A percentile compares a stretch with the other conserved stretches of the same genome.
These are phyloP conservation scores for Coregonus sp. DNA, from an alignment of 2,797 vertebrate genomes.

Conservation along the genomic window DNA sequence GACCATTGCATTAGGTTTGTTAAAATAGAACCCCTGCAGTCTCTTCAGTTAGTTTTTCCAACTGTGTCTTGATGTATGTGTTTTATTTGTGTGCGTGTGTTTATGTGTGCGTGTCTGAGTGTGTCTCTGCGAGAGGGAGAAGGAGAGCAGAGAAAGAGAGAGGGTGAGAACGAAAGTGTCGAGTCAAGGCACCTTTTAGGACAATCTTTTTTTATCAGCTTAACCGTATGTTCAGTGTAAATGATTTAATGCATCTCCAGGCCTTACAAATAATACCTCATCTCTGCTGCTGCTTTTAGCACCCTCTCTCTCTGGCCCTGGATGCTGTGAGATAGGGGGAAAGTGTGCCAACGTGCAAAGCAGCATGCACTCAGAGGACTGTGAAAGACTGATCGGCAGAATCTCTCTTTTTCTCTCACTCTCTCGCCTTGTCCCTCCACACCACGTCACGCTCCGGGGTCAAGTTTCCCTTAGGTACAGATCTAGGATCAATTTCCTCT, in stretches of 20 bases:
- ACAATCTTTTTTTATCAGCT: conserved; percentile 54
- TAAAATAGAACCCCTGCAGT: no score
- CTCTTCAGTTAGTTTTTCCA: no score
- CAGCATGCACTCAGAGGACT: conserved; percentile 45
- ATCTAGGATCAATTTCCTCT: not conserved
- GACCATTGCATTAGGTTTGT: no score
- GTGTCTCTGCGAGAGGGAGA: no score
- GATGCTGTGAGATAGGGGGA: conserved; percentile 24
- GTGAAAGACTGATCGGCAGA: conserved; percentile 32
- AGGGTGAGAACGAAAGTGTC: conserved; percentile 7
- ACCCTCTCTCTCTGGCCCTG: conserved; percentile 10
- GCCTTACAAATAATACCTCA: conserved; percentile 48
- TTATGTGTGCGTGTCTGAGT: no score
- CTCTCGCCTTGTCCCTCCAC: not conserved
- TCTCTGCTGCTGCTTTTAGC: conserved; percentile 64
- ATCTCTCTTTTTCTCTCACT: not conserved
- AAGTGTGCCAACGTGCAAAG: conserved; percentile 56
- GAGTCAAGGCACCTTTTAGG: conserved; percentile 27
- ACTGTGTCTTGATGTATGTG: no score
- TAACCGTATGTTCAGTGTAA: conserved; percentile 54
- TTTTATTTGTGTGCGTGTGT: no score
- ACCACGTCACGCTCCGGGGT: not conserved
- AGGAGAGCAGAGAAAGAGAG: not conserved
- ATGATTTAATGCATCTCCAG: conserved; percentile 68
- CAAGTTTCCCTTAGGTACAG: not conserved